Evolutionary conservation across 2,797 vertebrate species (phyloP).

Genomic region (Artibeus lituratus): DNA sequence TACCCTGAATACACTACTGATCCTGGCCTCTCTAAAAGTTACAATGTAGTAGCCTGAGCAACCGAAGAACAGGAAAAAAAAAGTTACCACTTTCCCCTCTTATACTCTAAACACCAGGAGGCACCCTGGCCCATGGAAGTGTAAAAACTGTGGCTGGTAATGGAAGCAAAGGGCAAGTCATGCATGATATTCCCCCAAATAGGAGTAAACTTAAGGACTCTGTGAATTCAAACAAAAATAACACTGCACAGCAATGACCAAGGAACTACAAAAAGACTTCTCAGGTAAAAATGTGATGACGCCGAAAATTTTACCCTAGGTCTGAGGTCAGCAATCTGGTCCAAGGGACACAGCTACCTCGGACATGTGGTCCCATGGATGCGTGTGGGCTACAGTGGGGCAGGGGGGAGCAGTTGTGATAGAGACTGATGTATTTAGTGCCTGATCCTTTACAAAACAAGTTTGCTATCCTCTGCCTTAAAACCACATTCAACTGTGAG

Average conservation of each 20-base stretch:
- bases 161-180: neutral
- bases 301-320: neutral
- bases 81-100: neutral
- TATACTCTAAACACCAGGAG: neutral
- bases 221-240: neutral
- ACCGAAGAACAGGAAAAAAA: constrained; percentile 29
- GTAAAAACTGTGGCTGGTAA: neutral
- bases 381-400: neutral
- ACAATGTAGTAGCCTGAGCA: constrained; percentile 40
- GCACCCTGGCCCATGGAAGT: neutral
- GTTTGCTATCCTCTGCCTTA: neutral
- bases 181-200: neutral
- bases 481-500: neutral
- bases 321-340: neutral
- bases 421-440: neutral
- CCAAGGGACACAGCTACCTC: neutral
- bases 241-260: neutral
- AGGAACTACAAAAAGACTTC: neutral
- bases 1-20: constrained; percentile 63
- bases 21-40: constrained; percentile 14
- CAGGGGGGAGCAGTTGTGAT: neutral
- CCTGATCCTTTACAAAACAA: neutral
- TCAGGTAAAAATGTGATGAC: neutral
- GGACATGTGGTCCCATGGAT: rapidly evolving
- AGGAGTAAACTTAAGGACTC: neutral